These are phyloP conservation scores for Alentia gelatinosa DNA, from an alignment of 2,888 invertebrate species.

Conservation along the genomic window DNA sequence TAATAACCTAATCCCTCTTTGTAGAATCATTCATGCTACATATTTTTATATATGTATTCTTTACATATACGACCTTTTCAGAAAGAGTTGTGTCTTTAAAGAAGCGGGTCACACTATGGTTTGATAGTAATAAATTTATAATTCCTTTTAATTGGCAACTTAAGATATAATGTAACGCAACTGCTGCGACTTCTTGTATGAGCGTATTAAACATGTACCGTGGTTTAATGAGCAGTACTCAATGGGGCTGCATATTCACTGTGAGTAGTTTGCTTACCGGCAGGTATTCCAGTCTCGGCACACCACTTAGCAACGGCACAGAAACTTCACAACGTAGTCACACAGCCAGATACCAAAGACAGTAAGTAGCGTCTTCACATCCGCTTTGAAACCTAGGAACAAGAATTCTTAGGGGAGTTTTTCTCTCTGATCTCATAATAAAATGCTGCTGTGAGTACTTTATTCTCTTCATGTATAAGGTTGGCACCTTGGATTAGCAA, in stretches of 20 bases:
- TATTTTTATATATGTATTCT: too few species aligned
- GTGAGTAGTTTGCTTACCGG: constrained; percentile 27
- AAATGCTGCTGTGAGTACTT: not conserved
- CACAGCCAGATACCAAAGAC: constrained; percentile 32
- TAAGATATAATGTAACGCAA: too few species aligned
- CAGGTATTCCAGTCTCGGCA: constrained; percentile 42
- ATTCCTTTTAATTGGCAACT: too few species aligned
- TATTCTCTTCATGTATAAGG: not conserved
- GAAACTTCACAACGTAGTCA: constrained; percentile 32
- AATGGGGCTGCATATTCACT: not conserved
- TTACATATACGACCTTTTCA: too few species aligned
- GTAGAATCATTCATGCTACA: too few species aligned
- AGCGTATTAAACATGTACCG: too few species aligned
- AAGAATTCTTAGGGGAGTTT: not conserved
- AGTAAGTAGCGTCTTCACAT: not conserved
- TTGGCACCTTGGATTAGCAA: constrained; percentile 1
- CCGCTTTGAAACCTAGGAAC: not conserved
- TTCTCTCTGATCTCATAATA: not conserved
- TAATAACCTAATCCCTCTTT: too few species aligned
- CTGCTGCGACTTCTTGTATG: too few species aligned
- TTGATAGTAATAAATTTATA: too few species aligned
- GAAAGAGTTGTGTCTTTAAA: too few species aligned
- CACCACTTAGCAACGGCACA: constrained; percentile 28
- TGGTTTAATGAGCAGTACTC: not conserved
- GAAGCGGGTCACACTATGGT: too few species aligned